Conservation (phyloP, 2,113 vertebrate genomes). For the Proterorhinus semilunaris region DNA sequence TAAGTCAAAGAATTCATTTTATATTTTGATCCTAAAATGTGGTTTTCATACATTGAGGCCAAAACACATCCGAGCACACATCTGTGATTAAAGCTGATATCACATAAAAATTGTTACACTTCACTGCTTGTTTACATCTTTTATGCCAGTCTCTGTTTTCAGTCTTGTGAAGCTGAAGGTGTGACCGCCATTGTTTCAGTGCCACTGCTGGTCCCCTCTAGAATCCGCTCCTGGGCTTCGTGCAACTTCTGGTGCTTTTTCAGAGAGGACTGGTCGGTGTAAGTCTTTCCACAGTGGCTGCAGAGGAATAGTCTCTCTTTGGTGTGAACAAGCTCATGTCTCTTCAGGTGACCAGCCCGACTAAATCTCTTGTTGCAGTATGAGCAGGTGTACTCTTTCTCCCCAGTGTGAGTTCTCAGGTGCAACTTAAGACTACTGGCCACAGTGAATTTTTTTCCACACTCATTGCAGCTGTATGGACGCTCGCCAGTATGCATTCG, state of each 20-base stretch:
- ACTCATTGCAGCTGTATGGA: conserved; percentile 71
- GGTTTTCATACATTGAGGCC: background rate
- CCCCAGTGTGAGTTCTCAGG: conserved; percentile 73
- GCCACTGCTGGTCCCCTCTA: conserved; percentile 23
- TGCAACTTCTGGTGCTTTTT: conserved; percentile 69
- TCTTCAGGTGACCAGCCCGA: conserved; percentile 71
- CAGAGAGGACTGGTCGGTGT: conserved; percentile 61
- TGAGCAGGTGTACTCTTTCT: conserved; percentile 71
- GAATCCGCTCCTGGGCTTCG: conserved; percentile 20
- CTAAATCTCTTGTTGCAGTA: conserved; percentile 76
- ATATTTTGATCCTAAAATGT: background rate
- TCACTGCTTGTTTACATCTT: background rate
- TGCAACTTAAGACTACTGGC: conserved; percentile 78
- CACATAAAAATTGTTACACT: background rate
- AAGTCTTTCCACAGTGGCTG: conserved; percentile 55
- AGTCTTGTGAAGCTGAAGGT: background rate
- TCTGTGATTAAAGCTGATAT: conserved; percentile 1
- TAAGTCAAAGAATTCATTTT: background rate
- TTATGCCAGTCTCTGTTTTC: background rate
- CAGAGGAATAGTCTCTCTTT: conserved; percentile 67
- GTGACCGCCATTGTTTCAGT: background rate
- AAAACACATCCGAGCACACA: background rate
- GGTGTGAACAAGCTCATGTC: conserved; percentile 75
- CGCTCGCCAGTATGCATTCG: conserved; percentile 76
- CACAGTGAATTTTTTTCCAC: conserved; percentile 73